Evolutionary conservation across 2,888 invertebrate species (phyloP).

Genomic region (Hypercompe scribonia): DNA sequence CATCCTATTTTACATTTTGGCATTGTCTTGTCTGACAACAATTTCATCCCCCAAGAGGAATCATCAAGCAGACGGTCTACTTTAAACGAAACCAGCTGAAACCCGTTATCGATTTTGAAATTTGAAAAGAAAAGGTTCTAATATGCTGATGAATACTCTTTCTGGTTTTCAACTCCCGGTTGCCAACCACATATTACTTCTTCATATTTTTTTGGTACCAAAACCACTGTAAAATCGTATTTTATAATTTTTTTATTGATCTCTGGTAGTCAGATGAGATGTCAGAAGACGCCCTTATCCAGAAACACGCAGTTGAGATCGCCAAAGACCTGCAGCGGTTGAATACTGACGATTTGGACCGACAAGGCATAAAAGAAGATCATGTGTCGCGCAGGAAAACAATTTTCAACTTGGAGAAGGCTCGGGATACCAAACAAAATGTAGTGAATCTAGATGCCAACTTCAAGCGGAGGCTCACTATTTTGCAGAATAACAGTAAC

Average conservation of each 20-base stretch:
- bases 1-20: neutral
- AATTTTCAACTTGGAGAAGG: constrained; percentile 95
- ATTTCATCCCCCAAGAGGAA: neutral
- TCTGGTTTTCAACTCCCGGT: no score
- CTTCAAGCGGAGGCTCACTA: constrained; percentile 95
- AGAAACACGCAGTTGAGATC: constrained; percentile 96
- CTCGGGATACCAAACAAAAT: constrained; percentile 92
- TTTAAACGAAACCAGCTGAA: no score
- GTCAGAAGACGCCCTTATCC: constrained; percentile 93
- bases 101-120: no score
- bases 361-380: constrained; percentile 89
- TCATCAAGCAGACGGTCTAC: no score
- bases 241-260: neutral
- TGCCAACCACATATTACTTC: no score
- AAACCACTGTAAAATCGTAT: neutral
- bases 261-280: constrained; percentile 91
- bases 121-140: no score
- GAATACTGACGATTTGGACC: constrained; percentile 93
- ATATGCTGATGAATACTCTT: no score
- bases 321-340: constrained; percentile 94
- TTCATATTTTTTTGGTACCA: no score
- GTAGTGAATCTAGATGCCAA: constrained; percentile 97
- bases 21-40: neutral
- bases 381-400: constrained; percentile 93
- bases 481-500: constrained; percentile 90